Evolutionary conservation across 2,797 vertebrate species (phyloP).

Genomic region (Sebastes hubbsi): DNA sequence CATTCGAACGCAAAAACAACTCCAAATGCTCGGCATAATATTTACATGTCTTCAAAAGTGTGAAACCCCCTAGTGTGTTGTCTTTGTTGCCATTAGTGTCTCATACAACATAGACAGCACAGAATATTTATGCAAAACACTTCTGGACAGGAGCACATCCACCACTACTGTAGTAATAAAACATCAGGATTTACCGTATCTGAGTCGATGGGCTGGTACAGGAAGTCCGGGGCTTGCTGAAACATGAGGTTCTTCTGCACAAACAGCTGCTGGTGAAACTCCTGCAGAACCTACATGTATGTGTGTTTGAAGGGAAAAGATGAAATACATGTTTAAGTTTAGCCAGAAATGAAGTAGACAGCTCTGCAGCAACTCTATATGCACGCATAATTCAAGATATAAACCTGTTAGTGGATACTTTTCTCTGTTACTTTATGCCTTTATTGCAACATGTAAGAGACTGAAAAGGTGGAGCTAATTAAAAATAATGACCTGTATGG

Average conservation of each 20-base stretch:
- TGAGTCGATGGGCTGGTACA: slow-evolving; percentile 91
- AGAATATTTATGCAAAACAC: not conserved
- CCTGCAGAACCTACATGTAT: slow-evolving; percentile 85
- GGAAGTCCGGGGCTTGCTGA: slow-evolving; percentile 86
- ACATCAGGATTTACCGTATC: slow-evolving; percentile 85
- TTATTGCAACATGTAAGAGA: too few relatives aligned
- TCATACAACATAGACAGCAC: not conserved
- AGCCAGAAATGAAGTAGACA: not conserved
- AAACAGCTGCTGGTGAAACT: slow-evolving; percentile 93
- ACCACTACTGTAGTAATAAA: not conserved
- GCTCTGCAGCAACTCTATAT: not conserved
- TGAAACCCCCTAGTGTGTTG: not conserved
- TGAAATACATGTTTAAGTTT: not conserved
- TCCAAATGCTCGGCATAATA: too few relatives aligned
- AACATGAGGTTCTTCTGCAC: slow-evolving; percentile 90
- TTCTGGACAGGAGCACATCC: not conserved
- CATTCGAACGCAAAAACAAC: too few relatives aligned
- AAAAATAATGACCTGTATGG: not conserved
- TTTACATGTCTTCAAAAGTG: too few relatives aligned
- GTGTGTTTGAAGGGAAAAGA: not conserved
- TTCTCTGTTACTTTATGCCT: not conserved
- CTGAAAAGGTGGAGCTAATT: not conserved
- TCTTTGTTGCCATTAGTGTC: not conserved
- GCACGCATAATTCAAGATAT: not conserved
- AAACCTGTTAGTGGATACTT: not conserved